Conservation (phyloP, 2,797 vertebrate species). For the Platyrinchus mystaceus region DNA sequence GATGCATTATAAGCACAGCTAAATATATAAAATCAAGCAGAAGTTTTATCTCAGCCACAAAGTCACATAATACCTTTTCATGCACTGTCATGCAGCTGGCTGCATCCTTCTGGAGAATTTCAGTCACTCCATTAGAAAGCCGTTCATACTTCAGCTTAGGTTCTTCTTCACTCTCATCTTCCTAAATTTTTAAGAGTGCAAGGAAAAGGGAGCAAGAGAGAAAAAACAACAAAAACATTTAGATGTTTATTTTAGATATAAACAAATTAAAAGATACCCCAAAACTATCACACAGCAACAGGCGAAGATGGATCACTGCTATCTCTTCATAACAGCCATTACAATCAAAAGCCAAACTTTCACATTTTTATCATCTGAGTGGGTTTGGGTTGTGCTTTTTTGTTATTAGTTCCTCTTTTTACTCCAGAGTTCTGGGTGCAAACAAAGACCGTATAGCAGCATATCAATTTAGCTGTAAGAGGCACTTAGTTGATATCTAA, state of each 20-base stretch:
- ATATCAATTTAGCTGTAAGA: not conserved
- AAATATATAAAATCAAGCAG: not conserved
- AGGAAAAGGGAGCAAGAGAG: not conserved
- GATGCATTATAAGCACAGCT: not conserved
- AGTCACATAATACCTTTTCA: constrained; percentile 85
- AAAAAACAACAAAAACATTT: not conserved
- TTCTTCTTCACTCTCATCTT: constrained; percentile 98
- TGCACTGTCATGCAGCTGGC: constrained; percentile 98
- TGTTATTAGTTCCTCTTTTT: not conserved
- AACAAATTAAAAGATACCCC: not conserved
- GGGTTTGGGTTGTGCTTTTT: not conserved
- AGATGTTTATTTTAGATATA: not conserved
- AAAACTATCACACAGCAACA: not conserved
- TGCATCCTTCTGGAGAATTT: constrained; percentile 95
- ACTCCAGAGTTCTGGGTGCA: not conserved
- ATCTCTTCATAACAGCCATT: constrained; percentile 27
- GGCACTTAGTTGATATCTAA: not conserved
- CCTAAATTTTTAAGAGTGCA: constrained; percentile 73
- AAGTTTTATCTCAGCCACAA: not conserved
- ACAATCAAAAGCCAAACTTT: constrained; percentile 19
- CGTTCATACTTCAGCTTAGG: constrained; percentile 98
- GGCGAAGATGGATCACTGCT: not conserved
- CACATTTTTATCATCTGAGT: not conserved
- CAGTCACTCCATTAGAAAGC: constrained; percentile 93
- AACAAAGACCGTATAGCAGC: not conserved